Conservation (phyloP, 1,140 invertebrate species). For the Bicyclus anynana region DNA sequence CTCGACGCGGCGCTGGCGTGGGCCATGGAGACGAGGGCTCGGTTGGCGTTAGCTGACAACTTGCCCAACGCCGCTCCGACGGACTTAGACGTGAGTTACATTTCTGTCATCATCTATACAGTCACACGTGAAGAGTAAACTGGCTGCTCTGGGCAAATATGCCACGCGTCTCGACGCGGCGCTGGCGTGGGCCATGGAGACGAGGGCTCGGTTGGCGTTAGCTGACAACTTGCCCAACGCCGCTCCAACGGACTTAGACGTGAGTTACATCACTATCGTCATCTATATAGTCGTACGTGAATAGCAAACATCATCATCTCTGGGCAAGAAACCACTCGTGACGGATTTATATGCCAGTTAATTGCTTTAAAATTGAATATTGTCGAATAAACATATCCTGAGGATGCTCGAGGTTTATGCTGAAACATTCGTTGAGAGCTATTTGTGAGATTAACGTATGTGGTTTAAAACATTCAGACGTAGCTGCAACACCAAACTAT, state of each 20-base stretch:
- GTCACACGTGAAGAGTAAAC: too few species aligned
- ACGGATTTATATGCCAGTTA: too few species aligned
- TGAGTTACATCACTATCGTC: too few species aligned
- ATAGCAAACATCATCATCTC: too few species aligned
- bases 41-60: constrained; percentile 68
- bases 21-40: constrained; percentile 46
- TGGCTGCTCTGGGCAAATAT: constrained; percentile 79
- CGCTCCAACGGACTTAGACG: constrained; percentile 59
- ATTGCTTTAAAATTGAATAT: too few species aligned
- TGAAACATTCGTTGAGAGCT: too few species aligned
- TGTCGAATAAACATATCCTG: too few species aligned
- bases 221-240: constrained; percentile 44
- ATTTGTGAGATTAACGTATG: too few species aligned
- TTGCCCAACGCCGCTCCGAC: constrained; percentile 39
- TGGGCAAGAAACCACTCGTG: constrained; percentile 78
- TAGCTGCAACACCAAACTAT: too few species aligned
- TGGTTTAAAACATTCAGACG: too few species aligned
- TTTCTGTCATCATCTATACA: not conserved
- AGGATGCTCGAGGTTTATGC: too few species aligned
- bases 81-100: constrained; percentile 51
- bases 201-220: constrained; percentile 57
- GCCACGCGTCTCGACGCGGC: constrained; percentile 78
- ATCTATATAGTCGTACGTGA: too few species aligned
- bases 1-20: constrained; percentile 79
- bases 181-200: constrained; percentile 72